phyloP scores from a whole-genome alignment of 2,888 invertebrate species.

The Melinaea marsaeus region DNA sequence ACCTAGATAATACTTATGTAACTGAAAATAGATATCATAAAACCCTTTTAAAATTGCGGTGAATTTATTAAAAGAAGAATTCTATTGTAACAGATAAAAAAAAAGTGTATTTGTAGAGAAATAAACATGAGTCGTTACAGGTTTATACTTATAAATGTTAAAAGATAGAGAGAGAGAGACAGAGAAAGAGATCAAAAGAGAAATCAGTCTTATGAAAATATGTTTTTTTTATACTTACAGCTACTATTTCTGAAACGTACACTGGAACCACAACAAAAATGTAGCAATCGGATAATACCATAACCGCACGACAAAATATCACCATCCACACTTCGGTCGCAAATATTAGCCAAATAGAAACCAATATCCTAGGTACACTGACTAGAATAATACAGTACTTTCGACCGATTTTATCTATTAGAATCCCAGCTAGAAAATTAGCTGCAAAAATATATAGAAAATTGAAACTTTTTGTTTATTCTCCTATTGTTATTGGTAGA shows the following conservation, averaged over 20 bases:
- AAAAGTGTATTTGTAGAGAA: no score
- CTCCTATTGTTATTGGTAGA: background rate
- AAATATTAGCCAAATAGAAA: conserved; percentile 33
- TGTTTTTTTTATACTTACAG: conserved; percentile 35
- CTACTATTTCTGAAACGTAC: conserved; percentile 42
- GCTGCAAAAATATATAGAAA: conserved; percentile 23
- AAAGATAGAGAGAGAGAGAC: no score
- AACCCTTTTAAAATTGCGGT: no score
- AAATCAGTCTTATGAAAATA: no score
- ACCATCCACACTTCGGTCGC: conserved; percentile 41
- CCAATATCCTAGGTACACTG: conserved; percentile 32
- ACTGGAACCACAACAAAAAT: conserved; percentile 34
- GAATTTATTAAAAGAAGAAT: no score
- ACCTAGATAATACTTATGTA: no score
- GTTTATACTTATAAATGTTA: no score
- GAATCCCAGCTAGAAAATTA: conserved; percentile 14
- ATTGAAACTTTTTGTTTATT: background rate
- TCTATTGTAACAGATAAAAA: no score
- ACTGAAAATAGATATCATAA: no score
- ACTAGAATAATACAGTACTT: conserved; percentile 29
- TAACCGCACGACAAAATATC: conserved; percentile 33
- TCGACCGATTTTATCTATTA: conserved; percentile 32
- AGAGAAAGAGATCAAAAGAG: no score
- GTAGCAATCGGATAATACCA: conserved; percentile 28
- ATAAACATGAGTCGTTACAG: no score